phyloP scores from a whole-genome alignment of 2,888 invertebrate genomes.

The Cheiracanthium punctorium region DNA sequence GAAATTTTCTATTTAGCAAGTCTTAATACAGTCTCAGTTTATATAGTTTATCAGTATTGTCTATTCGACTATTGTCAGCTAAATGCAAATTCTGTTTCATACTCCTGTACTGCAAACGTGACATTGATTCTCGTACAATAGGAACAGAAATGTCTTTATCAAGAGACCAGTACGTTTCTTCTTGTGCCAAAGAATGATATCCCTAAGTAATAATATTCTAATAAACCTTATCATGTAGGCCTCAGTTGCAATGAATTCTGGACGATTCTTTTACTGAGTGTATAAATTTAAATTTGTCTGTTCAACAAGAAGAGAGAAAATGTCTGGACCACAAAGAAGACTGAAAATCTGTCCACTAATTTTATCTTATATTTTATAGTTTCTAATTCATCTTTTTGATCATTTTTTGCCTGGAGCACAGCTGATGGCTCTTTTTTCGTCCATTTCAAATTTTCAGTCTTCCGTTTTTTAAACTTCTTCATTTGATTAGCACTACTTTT shows the following conservation, averaged over 20 bases:
- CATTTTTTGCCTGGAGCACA: neutral
- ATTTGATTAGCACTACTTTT: too few species aligned
- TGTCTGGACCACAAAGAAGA: neutral
- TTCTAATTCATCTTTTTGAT: neutral
- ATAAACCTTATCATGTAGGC: neutral
- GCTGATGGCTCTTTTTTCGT: neutral
- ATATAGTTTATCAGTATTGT: slow-evolving; percentile 26
- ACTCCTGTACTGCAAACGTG: slow-evolving; percentile 11
- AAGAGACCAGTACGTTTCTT: slow-evolving; percentile 29
- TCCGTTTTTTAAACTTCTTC: neutral
- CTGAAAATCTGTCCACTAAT: neutral
- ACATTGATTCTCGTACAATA: slow-evolving; percentile 26
- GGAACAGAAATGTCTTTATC: neutral
- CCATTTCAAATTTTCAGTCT: neutral
- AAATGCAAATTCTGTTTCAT: slow-evolving; percentile 36
- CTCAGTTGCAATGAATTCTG: neutral
- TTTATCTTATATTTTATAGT: neutral
- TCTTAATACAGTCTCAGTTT: slow-evolving; percentile 12
- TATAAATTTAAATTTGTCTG: slow-evolving; percentile 4
- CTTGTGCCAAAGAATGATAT: slow-evolving; percentile 5
- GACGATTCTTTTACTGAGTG: slow-evolving; percentile 15
- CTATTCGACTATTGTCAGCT: slow-evolving; percentile 17
- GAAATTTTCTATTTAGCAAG: slow-evolving; percentile 5
- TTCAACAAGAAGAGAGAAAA: neutral
- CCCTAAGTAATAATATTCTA: neutral